These are phyloP conservation scores for Drosophila funebris DNA, from an alignment of 1,140 invertebrate species.

Conservation along the genomic window DNA sequence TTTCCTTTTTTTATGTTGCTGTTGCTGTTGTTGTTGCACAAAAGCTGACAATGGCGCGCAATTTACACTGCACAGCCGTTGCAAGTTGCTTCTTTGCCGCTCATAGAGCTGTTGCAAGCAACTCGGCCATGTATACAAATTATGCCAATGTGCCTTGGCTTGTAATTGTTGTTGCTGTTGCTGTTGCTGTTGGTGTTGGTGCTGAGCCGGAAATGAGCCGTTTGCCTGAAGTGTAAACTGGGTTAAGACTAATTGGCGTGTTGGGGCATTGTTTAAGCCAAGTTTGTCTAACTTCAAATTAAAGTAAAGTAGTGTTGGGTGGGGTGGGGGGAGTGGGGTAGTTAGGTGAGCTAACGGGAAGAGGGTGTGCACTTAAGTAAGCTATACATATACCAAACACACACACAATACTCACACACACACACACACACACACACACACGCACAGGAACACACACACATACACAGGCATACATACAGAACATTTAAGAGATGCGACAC, in stretches of 20 bases:
- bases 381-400: constrained; percentile 25
- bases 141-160: constrained; percentile 46
- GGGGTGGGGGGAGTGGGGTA: background rate
- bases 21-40: constrained; percentile 6
- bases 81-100: constrained; percentile 29
- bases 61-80: constrained; percentile 69
- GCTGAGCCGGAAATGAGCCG: constrained; percentile 75
- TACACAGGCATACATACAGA: constrained; percentile 18
- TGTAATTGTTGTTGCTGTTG: constrained; percentile 28
- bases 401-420: constrained; percentile 19
- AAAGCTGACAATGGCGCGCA: constrained; percentile 71
- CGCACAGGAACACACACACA: constrained; percentile 21
- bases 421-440: constrained; percentile 21
- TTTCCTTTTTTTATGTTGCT: background rate
- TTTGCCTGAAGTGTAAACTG: constrained; percentile 79
- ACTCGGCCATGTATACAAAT: constrained; percentile 74
- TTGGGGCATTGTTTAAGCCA: constrained; percentile 54
- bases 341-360: too few species aligned
- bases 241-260: constrained; percentile 83
- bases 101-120: background rate
- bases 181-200: constrained; percentile 8
- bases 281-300: constrained; percentile 56
- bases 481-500: constrained; percentile 47
- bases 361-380: constrained; percentile 25
- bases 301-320: constrained; percentile 46